These are phyloP conservation scores for Meriones unguiculatus DNA, from an alignment of 2,113 vertebrate genomes.

Conservation along the genomic window DNA sequence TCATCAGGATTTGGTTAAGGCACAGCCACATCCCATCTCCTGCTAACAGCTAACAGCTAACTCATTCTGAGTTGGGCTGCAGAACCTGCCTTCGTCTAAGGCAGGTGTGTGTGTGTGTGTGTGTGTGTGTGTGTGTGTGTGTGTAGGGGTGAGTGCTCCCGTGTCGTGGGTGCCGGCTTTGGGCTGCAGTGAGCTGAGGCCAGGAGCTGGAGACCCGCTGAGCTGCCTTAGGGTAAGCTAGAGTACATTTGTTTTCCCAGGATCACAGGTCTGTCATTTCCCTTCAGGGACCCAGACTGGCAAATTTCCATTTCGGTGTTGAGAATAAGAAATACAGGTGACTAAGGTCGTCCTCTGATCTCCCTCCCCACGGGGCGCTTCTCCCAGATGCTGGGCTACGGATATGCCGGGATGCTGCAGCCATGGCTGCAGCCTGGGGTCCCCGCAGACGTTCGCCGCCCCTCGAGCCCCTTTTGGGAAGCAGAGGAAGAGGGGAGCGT, in stretches of 20 bases:
- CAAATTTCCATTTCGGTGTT: background rate
- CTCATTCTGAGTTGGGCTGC: background rate
- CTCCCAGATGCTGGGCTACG: fast-evolving
- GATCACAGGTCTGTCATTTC: background rate
- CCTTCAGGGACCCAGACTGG: background rate
- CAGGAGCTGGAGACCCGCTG: background rate
- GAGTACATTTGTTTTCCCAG: background rate
- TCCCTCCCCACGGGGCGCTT: too few relatives aligned
- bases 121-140: background rate
- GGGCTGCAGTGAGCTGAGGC: background rate
- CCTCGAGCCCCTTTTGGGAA: too few relatives aligned
- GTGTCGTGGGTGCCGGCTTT: fast-evolving
- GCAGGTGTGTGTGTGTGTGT: background rate
- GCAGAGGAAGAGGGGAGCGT: background rate
- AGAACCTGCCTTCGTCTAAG: background rate
- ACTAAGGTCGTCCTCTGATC: background rate
- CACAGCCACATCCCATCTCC: background rate
- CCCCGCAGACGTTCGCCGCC: fast-evolving
- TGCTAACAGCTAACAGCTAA: background rate
- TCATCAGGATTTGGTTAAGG: background rate
- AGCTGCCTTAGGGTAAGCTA: too few relatives aligned
- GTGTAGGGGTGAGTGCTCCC: background rate
- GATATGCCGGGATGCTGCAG: background rate
- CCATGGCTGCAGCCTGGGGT: fast-evolving
- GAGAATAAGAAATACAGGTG: background rate